Evolutionary conservation across 2,888 invertebrate species (phyloP), one percentile per base, ranked within the genome.

Genomic region (Drosophila neoperkinsi): DNA sequence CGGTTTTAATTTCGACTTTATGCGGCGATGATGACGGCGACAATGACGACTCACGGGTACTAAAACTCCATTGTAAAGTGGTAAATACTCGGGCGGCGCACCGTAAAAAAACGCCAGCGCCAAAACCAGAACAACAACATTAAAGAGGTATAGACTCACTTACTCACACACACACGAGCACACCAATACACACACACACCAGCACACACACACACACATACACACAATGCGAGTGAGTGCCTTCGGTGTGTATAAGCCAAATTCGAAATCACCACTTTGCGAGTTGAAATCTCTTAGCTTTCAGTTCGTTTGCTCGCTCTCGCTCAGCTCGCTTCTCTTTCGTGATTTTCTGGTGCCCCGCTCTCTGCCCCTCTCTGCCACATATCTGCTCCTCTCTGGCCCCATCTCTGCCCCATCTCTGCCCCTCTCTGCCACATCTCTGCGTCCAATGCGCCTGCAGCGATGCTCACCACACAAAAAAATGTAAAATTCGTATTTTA

Each of bases 21-120:
- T 91, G 91, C 90, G 84, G 75, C 91, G 90, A 91, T 90, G 91
- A 91, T 91, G 91, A 91, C 91, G 89, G 90, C 91, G 91, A 90
- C 88, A 91, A 90, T 91, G 90, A 91, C 91, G 91, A 90, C 90
- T 91, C 81, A 73, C 74, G 85, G 88, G 88, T 87, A 90, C 88
- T 90, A 90, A 90, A 91, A 91, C 90, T 82, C 90, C 90, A 91
- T 90, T 90, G 91, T 90, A 90, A 91, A 90, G 90, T 90, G 89
- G 90, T 88, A 88, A 88, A 88, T 87, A 84, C 87, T 88, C 86
- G 85, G 89, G 84, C 87, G 90, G 87, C 83, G 90, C 87, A 90
- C 88, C 87, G 90, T 88, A 87, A 88, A 84, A 84, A 90, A 88
- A 77, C 79, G 76, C 88, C 88, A 89, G 87, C 89, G 88, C 89